Evolutionary conservation across 1,140 invertebrate genomes (phyloP), one percentile per base, ranked within the genome.

Genomic region (Callitettix versicolor): DNA sequence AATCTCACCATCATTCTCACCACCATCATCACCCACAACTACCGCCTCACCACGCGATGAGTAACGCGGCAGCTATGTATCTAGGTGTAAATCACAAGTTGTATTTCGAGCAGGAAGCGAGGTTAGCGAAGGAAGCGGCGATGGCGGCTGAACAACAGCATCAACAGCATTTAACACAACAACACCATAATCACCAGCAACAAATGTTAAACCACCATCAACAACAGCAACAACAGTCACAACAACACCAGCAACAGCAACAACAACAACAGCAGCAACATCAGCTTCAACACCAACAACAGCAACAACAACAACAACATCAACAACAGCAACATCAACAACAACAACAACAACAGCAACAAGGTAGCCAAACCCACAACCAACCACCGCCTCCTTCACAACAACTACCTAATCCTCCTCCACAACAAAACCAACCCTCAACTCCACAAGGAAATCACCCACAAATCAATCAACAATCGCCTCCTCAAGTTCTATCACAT

Each of bases 11-110:
- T 24, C 60, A 48, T 36, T 57, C 55, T 17, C 77, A 78, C 18
- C 68, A 67, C 46, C 74, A 73, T 21, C 74, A 74, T 55, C 65
- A 66, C 40, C 62, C 59, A 11, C 61, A 71, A n/a, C 71, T 71
- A 22, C 76, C 80, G 60, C 63, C 62, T 12, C 69, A 71, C 60
- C 60, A 62, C 24, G 74, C 81, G 76, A 67, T 80, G 40, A 81
- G 77, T 59, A 81, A 78, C 61, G 81, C 82, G 14, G 82, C 83
- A 1, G 83, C 82, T 34, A 85, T 86, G 82, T 86, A 86, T 64
- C 70, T 84, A 50, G 81, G 81, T 34, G 78, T 79, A 2, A 79
- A 77, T 60, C 82, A 85, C 62, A 85, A 85, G 63, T 71, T 86
- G 59, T 79, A 85, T 59, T 72, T 86, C 69, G 84, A 87, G 69